phyloP scores from a whole-genome alignment of 2,113 vertebrate species.

The Perccottus glenii region DNA sequence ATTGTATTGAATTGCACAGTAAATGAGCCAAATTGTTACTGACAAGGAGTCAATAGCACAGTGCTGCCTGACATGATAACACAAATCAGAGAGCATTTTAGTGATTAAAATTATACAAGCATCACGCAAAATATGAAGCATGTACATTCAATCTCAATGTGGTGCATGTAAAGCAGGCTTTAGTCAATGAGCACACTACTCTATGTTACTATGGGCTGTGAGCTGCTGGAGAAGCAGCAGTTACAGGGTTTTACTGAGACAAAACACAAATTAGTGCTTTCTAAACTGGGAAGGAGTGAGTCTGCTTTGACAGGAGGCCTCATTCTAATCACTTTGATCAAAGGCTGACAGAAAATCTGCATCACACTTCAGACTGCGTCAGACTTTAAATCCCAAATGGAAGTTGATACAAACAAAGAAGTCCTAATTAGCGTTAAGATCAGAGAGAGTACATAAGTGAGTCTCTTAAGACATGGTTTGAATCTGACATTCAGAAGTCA shows the following conservation, averaged over 20 bases:
- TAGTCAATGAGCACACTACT: conserved; percentile 2
- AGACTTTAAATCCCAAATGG: conserved; percentile 56
- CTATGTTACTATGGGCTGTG: conserved; percentile 7
- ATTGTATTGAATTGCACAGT: conserved; percentile 45
- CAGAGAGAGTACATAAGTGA: conserved; percentile 30
- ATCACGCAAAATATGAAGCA: conserved; percentile 45
- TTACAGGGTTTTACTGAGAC: conserved; percentile 39
- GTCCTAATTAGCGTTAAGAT: conserved; percentile 61
- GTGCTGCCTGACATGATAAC: conserved; percentile 15
- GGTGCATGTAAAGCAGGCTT: conserved; percentile 26
- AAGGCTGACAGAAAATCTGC: conserved; percentile 61
- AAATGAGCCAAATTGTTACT: conserved; percentile 55
- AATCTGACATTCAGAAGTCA: conserved; percentile 32
- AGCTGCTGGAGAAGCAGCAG: conserved; percentile 36
- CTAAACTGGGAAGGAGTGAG: conserved; percentile 28
- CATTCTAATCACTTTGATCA: conserved; percentile 66
- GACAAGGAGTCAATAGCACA: conserved; percentile 51
- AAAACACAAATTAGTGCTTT: conserved; percentile 55
- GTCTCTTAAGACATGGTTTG: conserved; percentile 22
- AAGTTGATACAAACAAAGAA: conserved; percentile 64
- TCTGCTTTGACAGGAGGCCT: conserved; percentile 55
- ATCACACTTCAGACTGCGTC: conserved; percentile 34
- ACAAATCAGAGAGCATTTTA: conserved; percentile 54
- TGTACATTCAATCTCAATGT: conserved; percentile 32
- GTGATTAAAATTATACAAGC: conserved; percentile 44